Percentiles rank a stretch among this genome's conserved stretches.
phyloP scores from a whole-genome alignment of 1,140 invertebrate species.

The Drosophila repletoides region DNA sequence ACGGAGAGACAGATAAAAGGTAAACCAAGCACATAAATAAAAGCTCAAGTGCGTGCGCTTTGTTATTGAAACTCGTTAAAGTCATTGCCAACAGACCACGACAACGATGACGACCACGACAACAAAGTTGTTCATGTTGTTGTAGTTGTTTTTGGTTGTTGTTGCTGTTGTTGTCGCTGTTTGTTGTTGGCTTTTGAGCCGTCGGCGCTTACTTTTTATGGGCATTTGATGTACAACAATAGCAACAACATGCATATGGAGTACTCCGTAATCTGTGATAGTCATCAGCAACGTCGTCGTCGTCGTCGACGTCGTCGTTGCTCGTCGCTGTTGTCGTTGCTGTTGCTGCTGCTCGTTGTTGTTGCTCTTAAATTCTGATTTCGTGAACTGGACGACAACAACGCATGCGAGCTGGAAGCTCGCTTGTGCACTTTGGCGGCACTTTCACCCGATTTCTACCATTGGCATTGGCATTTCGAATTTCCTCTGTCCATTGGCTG shows the following conservation, averaged over 20 bases:
- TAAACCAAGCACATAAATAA: conserved; percentile 66
- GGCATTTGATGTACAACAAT: conserved; percentile 57
- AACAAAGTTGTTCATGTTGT: conserved; percentile 11
- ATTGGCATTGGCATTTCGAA: conserved; percentile 68
- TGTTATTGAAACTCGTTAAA: conserved; percentile 78
- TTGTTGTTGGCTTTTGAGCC: conserved; percentile 40
- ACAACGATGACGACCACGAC: conserved; percentile 45
- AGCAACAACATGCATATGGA: conserved; percentile 48
- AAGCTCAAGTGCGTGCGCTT: conserved; percentile 77
- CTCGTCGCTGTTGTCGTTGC: conserved; percentile 14
- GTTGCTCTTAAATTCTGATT: conserved; percentile 77
- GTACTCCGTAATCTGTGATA: conserved; percentile 69
- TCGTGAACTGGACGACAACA: conserved; percentile 55
- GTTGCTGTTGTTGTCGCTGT: conserved; percentile 21
- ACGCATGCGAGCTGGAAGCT: conserved; percentile 62
- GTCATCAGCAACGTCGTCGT: conserved; percentile 61
- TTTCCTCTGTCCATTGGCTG: conserved; percentile 46
- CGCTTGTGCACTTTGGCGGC: conserved; percentile 65
- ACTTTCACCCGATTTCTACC: conserved; percentile 79
- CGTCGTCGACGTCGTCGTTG: conserved; percentile 6
- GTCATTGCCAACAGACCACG: conserved; percentile 54
- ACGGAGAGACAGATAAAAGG: conserved; percentile 39
- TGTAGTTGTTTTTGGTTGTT: neutral
- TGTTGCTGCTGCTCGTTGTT: conserved; percentile 31
- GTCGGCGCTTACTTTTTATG: conserved; percentile 70